Evolutionary conservation across 2,797 vertebrate genomes (phyloP), one percentile per base, ranked within the genome.

Genomic region (Leptodactylus fallax): DNA sequence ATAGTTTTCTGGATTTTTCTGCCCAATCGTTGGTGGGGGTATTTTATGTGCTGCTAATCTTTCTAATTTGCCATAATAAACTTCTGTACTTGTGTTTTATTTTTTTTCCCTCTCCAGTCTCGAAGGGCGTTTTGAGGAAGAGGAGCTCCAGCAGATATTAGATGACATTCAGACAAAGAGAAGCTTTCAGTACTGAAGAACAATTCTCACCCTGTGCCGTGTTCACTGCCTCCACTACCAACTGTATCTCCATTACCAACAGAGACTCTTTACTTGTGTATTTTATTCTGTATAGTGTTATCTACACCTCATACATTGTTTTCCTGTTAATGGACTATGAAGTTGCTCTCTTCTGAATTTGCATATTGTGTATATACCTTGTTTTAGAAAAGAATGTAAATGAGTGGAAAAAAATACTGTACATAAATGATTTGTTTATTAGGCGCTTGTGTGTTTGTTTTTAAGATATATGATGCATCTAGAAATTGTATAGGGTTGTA

Each of bases 91-190:
- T 19, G 16, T 9, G 14, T 19, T 17, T 4, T 49, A 0, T n/a
- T 71, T n/a, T 71, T 45, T 55, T 45, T 71, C 45, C 25, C 51
- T 83, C 27, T 72, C 51, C 92, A 99, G 98, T 92, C 88, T 99
- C 90, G 98, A 99, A 92, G 98, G 98, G 0, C 95, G 97, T 0
- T 99, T 99, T 92, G 98, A 99, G 87, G 98, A 99, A 36, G 98
- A 99, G 86, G 98, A 99, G 90, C 93, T 99, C 21, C 98, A 99
- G 89, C 98, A 99, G 94, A 99, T 99, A 89, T 96, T 99, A 19
- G 98, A 99, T 0, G 98, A 99, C 90, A 99, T 99, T 93, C 98
- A 99, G 94, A 99, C 98, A 65, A 99, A 99, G 92, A 96, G 97
- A 90, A 99, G 98, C 91, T 99, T 99, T 94, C 98, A 99, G 91